Base-by-base conservation (phyloP, 2,113 vertebrate species). In the Ammospiza nelsoni region DNA sequence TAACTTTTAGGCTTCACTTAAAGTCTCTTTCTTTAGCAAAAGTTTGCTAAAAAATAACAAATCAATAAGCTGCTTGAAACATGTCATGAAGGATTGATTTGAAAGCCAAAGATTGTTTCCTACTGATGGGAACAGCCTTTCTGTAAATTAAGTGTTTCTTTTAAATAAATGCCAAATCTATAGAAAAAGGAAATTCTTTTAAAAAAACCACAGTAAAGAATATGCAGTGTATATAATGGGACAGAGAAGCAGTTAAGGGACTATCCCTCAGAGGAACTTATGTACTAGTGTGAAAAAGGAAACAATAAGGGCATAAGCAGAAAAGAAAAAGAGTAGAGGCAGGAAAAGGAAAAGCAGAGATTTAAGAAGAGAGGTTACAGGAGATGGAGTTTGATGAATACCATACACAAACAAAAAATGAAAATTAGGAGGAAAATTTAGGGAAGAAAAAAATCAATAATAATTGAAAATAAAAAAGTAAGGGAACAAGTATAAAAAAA, bases 1-100 rank as follows among this genome's bases (percentile, higher is more conserved):
- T 63, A 94, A 78, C 76, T 75, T 81, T 84, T 41, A 92, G 69
- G 55, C 15, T 81, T 88, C 46, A 92, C 79, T 86, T 62, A 63
- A 90, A 88, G 27, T 57, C 67, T 75, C 78, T 58, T 79, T 92
- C 80, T 79, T 81, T 73, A 94, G 71, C 52, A 82, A 94, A 67
- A 74, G 69, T 75, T 37, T 78, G 84, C 87, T 96, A 96, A 96
- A 96, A 96, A 93, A 72, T 21, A 92, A 89, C 68, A 96, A 95
- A 94, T 92, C 89, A 95, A 92, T 81, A 96, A 87, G 49, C 89
- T 95, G 92, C n/a, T 95, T 72, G 61, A 96, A 69, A 81, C 49
- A 96, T 46, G n/a, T 90, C 41, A 4, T 65, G 44, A 96, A 94
- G 95, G 84, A 68, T 61, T 88, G 87, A 96, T 69, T n/a, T 80